Evolutionary conservation across 1,140 invertebrate genomes (phyloP), one percentile per base, ranked within the genome.

Genomic region (Myzus persicae): DNA sequence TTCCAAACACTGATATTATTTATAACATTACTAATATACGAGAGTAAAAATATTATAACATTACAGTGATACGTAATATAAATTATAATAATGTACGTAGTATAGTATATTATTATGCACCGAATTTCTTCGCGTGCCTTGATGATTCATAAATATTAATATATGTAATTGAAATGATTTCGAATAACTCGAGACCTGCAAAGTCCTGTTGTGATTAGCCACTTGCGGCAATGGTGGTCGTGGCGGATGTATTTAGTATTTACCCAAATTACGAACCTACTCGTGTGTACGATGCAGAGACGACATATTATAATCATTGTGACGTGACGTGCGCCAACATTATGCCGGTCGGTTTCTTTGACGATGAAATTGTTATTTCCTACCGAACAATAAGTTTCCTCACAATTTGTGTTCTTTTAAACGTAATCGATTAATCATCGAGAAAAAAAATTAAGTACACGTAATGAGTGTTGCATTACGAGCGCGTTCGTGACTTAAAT

Each of bases 401-500:
- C 59, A 76, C 59, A 76, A 76, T 76, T 76, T 76, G 31, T n/a
- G 59, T 76, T 76, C 31, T 76, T n/a, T n/a, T n/a, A 76, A 76
- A 76, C 59, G 59, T 14, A 76, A 76, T 76, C 31, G 59, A 76
- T 76, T 76, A 76, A 76, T n/a, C 59, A 76, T 76, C 14, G 59
- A n/a, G 59, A 76, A 76, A 76, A 67, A 76, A 76, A 76, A n/a
- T 76, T 18, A 76, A 76, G 59, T 76, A 76, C 59, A 76, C 59
- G n/a, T 76, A 76, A 76, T 76, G 59, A 76, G 59, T 76, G 5
- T n/a, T 51, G 14, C 14, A 76, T n/a, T n/a, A n/a, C 31, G 36
- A 11, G 6, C 31, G n/a, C 59, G 59, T 76, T 76, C 59, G 59
- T 76, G 59, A 76, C 59, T 76, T 76, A 76, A 76, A n/a, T 76